These are phyloP conservation scores for Watsonalla cultraria DNA, from an alignment of 2,888 invertebrate genomes.

Conservation along the genomic window DNA sequence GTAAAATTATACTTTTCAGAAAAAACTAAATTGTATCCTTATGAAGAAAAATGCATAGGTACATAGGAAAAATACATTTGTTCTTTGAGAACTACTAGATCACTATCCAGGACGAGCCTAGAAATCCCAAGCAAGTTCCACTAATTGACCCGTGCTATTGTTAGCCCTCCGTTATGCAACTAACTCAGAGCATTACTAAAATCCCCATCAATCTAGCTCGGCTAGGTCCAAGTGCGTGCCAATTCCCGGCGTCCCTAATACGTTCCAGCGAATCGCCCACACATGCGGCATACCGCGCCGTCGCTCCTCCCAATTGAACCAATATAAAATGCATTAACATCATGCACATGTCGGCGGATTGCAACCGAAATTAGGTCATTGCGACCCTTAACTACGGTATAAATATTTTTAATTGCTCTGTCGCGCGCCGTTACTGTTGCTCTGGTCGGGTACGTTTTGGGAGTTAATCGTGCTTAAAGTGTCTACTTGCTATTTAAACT, in stretches of 20 bases:
- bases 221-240: slow-evolving; percentile 37
- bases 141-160: slow-evolving; percentile 5
- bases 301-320: slow-evolving; percentile 73
- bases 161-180: background rate
- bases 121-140: background rate
- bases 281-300: slow-evolving; percentile 71
- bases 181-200: background rate
- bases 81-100: too few species aligned
- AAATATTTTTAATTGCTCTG: slow-evolving; percentile 23
- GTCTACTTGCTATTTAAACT: too few species aligned
- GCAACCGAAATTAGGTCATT: slow-evolving; percentile 58
- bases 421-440: slow-evolving; percentile 9
- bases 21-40: too few species aligned
- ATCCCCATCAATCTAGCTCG: slow-evolving; percentile 1
- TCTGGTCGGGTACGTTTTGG: background rate
- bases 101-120: too few species aligned
- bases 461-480: too few species aligned
- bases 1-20: too few species aligned
- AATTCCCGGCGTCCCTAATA: slow-evolving; percentile 62
- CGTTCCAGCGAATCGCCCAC: slow-evolving; percentile 75
- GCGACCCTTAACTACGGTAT: slow-evolving; percentile 14
- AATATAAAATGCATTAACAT: slow-evolving; percentile 78
- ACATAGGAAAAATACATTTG: too few species aligned
- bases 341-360: slow-evolving; percentile 65
- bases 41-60: too few species aligned